A percentile compares a stretch with the other conserved stretches of the same genome.
Evolutionary conservation across 1,140 invertebrate genomes (phyloP).

Genomic region (Colletes gigas): DNA sequence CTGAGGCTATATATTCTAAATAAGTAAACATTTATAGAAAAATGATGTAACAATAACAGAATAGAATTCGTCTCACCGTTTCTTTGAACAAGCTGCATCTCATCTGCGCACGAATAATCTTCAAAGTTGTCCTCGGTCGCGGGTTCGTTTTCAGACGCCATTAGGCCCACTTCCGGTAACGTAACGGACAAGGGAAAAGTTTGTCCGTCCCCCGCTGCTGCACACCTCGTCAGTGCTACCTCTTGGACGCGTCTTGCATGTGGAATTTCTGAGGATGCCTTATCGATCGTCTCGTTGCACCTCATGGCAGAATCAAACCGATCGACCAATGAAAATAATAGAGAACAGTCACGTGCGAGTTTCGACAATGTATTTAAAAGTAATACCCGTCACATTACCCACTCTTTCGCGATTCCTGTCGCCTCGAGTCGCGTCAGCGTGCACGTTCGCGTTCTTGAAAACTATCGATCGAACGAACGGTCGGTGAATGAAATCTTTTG

Average conservation of each 20-base stretch:
- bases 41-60: not conserved
- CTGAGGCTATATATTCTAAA: too few species aligned
- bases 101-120: not conserved
- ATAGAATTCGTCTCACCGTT: slow-evolving; percentile 10
- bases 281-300: slow-evolving; percentile 54
- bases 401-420: not conserved
- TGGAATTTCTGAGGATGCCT: slow-evolving; percentile 58
- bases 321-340: slow-evolving; percentile 64
- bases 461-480: not conserved
- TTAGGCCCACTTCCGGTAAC: not conserved
- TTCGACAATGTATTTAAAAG: slow-evolving; percentile 39
- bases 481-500: not conserved
- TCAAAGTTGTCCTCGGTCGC: not conserved
- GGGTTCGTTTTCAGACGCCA: slow-evolving; percentile 25
- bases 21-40: not conserved
- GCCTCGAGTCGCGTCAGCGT: not conserved
- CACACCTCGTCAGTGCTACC: slow-evolving; percentile 24
- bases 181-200: not conserved
- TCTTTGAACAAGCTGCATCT: not conserved
- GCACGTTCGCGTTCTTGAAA: not conserved
- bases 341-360: slow-evolving; percentile 64
- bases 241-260: slow-evolving; percentile 5
- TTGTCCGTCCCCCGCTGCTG: slow-evolving; percentile 37
- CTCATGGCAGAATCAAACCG: slow-evolving; percentile 41
- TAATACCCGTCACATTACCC: slow-evolving; percentile 21